Conservation (phyloP, 2,888 invertebrate genomes). For the Tuta absoluta region DNA sequence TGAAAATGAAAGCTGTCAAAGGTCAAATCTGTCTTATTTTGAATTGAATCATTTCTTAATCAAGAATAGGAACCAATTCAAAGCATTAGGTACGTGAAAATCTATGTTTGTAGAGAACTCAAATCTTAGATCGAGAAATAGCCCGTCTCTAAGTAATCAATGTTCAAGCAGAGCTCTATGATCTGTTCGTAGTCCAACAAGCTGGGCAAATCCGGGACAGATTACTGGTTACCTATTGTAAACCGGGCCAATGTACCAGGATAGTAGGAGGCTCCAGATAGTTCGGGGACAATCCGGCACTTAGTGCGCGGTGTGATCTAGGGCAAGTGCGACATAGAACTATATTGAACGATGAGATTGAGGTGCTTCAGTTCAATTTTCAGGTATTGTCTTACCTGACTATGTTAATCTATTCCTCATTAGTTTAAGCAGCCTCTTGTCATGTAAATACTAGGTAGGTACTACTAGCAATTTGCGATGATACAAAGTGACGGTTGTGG, state of each 20-base stretch:
- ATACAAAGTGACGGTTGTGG: too few species aligned
- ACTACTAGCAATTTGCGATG: too few species aligned
- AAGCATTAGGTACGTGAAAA: background rate
- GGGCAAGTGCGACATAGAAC: slow-evolving; percentile 11
- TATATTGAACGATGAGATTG: background rate
- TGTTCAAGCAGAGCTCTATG: background rate
- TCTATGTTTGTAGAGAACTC: too few species aligned
- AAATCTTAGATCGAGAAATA: background rate
- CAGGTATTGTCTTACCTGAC: background rate
- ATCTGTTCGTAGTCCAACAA: background rate
- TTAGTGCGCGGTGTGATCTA: background rate
- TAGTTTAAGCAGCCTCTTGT: too few species aligned
- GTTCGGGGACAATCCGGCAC: slow-evolving; percentile 1
- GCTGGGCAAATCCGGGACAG: slow-evolving; percentile 3
- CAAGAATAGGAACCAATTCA: too few species aligned
- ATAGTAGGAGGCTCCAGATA: background rate
- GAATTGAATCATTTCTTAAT: too few species aligned
- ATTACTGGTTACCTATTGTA: slow-evolving; percentile 18
- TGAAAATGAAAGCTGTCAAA: background rate
- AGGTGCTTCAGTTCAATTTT: slow-evolving; percentile 1
- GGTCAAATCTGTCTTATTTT: too few species aligned
- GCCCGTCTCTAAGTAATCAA: background rate
- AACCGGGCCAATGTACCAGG: background rate
- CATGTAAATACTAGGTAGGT: too few species aligned
- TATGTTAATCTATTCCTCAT: too few species aligned